phyloP scores from a whole-genome alignment of 2,888 invertebrate genomes.

The Halictus quadricinctus region DNA sequence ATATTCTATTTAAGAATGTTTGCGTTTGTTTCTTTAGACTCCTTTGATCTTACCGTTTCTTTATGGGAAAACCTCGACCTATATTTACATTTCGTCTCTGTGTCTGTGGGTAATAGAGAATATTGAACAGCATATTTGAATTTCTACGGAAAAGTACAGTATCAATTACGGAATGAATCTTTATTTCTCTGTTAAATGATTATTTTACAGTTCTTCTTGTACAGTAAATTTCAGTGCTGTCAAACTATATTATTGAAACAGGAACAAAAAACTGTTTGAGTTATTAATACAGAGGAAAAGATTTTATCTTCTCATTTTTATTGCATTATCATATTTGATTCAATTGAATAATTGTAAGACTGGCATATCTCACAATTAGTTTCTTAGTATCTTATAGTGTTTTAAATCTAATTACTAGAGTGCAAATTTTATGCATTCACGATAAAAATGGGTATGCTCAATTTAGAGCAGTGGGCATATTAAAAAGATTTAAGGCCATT shows the following conservation, averaged over 20 bases:
- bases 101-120: background rate
- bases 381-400: no score
- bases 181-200: background rate
- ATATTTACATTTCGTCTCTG: background rate
- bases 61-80: background rate
- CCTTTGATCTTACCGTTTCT: background rate
- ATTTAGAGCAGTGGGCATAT: no score
- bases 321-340: no score
- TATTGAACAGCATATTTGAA: background rate
- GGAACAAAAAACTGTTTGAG: no score
- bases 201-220: background rate
- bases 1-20: slow-evolving; percentile 2
- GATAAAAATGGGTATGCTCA: no score
- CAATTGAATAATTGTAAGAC: no score
- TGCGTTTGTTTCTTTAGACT: background rate
- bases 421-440: no score
- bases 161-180: background rate
- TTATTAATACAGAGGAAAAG: no score
- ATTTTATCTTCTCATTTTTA: no score
- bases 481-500: no score
- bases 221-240: background rate
- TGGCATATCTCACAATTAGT: no score
- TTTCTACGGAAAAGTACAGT: background rate
- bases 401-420: no score
- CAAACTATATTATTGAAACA: background rate